Conservation (phyloP, 2,888 invertebrate species). For the Drosophila phalerata region DNA sequence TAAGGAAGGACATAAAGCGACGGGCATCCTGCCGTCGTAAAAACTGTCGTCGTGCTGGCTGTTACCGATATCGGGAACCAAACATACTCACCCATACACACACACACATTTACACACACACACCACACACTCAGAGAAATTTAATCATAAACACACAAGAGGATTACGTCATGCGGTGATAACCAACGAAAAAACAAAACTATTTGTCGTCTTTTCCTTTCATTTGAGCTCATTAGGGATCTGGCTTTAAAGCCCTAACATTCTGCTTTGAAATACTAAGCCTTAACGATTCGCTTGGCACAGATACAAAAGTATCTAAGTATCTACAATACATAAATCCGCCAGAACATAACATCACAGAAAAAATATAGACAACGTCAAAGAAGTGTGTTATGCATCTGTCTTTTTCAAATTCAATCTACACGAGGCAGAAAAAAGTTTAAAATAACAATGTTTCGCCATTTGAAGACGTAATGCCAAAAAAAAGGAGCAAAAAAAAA, state of each 20-base stretch:
- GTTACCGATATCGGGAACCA: conserved; percentile 62
- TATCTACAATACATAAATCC: conserved; percentile 36
- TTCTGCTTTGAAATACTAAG: conserved; percentile 7
- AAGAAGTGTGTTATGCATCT: conserved; percentile 2
- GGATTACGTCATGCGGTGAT: conserved; percentile 73
- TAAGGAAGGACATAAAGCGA: conserved; percentile 78
- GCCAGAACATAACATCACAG: conserved; percentile 1
- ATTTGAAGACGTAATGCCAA: conserved; percentile 3
- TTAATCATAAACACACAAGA: conserved; percentile 76
- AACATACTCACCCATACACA: conserved; percentile 30
- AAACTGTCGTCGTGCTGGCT: conserved; percentile 77
- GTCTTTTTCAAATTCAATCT: conserved; percentile 56
- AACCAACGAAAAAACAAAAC: conserved; percentile 74
- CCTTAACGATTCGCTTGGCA: conserved; percentile 22
- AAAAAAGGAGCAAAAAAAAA: conserved; percentile 17
- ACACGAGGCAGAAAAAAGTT: conserved; percentile 58
- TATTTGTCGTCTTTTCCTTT: conserved; percentile 60
- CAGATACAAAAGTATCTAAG: conserved; percentile 39
- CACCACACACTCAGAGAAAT: conserved; percentile 46
- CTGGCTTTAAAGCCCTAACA: conserved; percentile 39
- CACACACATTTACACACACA: conserved; percentile 22
- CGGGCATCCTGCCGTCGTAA: conserved; percentile 78
- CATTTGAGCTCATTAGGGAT: conserved; percentile 59
- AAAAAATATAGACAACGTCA: conserved; percentile 8
- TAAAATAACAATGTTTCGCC: conserved; percentile 61